Evolutionary conservation across 2,797 vertebrate species (phyloP).

Genomic region (Cichlasoma orientale): DNA sequence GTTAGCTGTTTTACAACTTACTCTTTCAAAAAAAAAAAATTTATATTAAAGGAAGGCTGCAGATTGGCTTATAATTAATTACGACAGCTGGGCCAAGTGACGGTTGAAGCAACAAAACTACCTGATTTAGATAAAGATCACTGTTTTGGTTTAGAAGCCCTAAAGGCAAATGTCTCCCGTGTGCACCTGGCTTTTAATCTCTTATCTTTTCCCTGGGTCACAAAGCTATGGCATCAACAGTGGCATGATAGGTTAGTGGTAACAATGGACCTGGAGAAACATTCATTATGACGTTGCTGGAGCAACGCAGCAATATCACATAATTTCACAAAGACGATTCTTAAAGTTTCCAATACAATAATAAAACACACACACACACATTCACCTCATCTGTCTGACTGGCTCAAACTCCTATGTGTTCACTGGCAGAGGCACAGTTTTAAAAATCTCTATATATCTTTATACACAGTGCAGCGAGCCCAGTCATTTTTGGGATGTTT

Average conservation of each 20-base stretch:
- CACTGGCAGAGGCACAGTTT: not conserved
- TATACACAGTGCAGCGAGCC: not conserved
- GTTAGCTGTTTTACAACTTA: too few relatives aligned
- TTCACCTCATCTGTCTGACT: not conserved
- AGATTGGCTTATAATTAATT: too few relatives aligned
- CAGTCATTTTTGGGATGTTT: not conserved
- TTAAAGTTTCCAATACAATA: not conserved
- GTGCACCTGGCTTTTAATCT: not conserved
- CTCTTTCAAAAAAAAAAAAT: too few relatives aligned
- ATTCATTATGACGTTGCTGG: not conserved
- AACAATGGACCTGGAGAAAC: not conserved
- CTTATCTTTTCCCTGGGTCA: not conserved
- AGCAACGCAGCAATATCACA: not conserved
- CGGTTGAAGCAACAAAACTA: not conserved
- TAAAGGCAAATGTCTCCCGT: not conserved
- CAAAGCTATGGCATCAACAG: too few relatives aligned
- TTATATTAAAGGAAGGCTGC: too few relatives aligned
- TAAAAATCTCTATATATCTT: not conserved
- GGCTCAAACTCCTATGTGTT: not conserved
- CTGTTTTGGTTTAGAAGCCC: not conserved
- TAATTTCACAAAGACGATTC: not conserved
- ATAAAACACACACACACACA: not conserved
- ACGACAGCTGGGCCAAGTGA: too few relatives aligned
- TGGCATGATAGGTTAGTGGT: not conserved
- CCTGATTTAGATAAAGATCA: not conserved